phyloP scores from a whole-genome alignment of 2,113 vertebrate genomes.

The Nyctereutes procyonoides region DNA sequence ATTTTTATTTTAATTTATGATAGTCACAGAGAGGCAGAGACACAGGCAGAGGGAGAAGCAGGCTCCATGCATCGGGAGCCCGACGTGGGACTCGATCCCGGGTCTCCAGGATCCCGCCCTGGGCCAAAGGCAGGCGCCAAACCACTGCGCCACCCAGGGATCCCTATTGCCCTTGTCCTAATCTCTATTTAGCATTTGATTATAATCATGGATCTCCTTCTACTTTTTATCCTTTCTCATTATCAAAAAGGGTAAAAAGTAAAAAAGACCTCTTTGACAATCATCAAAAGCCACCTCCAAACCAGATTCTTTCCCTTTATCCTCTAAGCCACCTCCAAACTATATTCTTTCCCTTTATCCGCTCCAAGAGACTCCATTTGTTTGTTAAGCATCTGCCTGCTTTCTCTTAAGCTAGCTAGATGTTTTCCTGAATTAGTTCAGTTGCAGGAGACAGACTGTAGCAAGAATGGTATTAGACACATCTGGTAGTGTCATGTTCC shows the following conservation, averaged over 20 bases:
- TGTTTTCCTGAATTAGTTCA: slow-evolving; percentile 18
- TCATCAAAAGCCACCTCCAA: neutral
- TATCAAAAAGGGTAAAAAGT: too few species aligned
- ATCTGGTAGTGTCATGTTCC: neutral
- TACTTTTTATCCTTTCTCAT: neutral
- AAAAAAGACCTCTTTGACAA: too few species aligned
- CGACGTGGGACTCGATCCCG: too few species aligned
- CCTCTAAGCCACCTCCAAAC: neutral
- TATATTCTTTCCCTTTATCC: neutral
- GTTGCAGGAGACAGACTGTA: neutral
- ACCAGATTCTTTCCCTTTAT: neutral
- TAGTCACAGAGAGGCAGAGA: too few species aligned
- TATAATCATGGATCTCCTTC: neutral
- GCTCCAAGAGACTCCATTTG: neutral
- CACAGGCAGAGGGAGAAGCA: too few species aligned
- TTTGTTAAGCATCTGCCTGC: neutral
- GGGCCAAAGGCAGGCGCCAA: too few species aligned
- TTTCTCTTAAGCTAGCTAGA: neutral
- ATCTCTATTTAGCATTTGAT: neutral
- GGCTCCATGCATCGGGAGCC: too few species aligned
- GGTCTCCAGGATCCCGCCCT: too few species aligned
- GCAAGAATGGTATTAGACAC: neutral
- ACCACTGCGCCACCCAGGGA: too few species aligned
- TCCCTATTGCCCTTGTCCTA: neutral
- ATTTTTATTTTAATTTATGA: too few species aligned